Evolutionary conservation across 2,113 vertebrate genomes (phyloP).

Genomic region (Hippocampus guttulatus): DNA sequence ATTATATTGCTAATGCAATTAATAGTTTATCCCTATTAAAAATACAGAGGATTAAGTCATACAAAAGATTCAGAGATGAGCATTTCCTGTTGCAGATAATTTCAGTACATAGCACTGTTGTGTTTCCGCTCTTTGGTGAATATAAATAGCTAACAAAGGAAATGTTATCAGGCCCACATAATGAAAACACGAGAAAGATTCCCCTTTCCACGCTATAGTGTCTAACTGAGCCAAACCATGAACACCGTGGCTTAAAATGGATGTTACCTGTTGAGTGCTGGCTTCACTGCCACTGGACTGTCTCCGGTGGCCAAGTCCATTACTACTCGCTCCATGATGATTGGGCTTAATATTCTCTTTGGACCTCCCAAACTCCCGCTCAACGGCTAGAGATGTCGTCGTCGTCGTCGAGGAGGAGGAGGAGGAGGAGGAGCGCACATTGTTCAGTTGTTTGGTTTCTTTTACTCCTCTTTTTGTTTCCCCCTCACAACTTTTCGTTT

Average conservation of each 20-base stretch:
- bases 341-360: slow-evolving; percentile 70
- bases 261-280: slow-evolving; percentile 59
- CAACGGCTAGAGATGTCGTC: slow-evolving; percentile 20
- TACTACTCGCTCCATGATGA: slow-evolving; percentile 45
- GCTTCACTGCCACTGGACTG: slow-evolving; percentile 62
- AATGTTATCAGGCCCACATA: no score
- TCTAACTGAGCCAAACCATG: not conserved
- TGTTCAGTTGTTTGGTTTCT: slow-evolving; percentile 32
- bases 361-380: slow-evolving; percentile 44
- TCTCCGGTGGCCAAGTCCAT: slow-evolving; percentile 62
- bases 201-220: not conserved
- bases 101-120: no score
- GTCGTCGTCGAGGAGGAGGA: slow-evolving; percentile 14
- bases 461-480: slow-evolving; percentile 46
- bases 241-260: not conserved
- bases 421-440: slow-evolving; percentile 5
- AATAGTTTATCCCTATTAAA: no score
- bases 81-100: no score
- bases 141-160: no score
- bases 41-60: no score
- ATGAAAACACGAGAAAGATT: no score
- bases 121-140: no score
- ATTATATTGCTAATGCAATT: no score
- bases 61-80: no score
- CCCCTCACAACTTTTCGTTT: slow-evolving; percentile 64